phyloP scores from a whole-genome alignment of 2,113 vertebrate species.

The Heteronetta atricapilla region DNA sequence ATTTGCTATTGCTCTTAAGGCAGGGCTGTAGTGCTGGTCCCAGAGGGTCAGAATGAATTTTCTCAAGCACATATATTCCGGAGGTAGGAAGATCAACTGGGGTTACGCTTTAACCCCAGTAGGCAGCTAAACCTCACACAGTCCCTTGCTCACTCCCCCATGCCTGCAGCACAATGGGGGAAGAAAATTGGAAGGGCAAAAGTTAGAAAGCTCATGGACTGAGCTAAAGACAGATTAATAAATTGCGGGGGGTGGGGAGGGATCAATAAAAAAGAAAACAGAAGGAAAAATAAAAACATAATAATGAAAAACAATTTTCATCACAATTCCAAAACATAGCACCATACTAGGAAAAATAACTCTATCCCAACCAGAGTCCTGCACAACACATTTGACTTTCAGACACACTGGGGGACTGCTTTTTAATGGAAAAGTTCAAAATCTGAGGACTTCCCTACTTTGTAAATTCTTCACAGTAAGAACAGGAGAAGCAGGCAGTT shows the following conservation, averaged over 20 bases:
- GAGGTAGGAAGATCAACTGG: not conserved
- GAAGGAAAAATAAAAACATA: not conserved
- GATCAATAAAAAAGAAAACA: not conserved
- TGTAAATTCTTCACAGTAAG: not conserved
- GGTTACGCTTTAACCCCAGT: not conserved
- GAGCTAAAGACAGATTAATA: not conserved
- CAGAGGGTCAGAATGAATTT: not conserved
- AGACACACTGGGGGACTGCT: not conserved
- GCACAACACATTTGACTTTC: not conserved
- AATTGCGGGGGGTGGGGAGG: no score
- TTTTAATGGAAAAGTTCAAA: not conserved
- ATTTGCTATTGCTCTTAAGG: not conserved
- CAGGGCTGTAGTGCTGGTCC: not conserved
- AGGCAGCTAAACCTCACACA: not conserved
- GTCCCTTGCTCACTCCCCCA: not conserved
- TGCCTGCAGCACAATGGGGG: not conserved
- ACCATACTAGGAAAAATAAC: not conserved
- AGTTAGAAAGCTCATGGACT: not conserved
- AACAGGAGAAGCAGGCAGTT: not conserved
- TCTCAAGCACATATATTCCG: not conserved
- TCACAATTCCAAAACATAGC: not conserved
- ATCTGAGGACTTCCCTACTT: not conserved
- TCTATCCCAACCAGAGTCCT: not conserved
- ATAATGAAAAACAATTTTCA: not conserved
- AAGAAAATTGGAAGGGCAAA: not conserved